phyloP scores from a whole-genome alignment of 37 sponge, comb jelly and placozoan species.

The Cliona cf. orientalis region DNA sequence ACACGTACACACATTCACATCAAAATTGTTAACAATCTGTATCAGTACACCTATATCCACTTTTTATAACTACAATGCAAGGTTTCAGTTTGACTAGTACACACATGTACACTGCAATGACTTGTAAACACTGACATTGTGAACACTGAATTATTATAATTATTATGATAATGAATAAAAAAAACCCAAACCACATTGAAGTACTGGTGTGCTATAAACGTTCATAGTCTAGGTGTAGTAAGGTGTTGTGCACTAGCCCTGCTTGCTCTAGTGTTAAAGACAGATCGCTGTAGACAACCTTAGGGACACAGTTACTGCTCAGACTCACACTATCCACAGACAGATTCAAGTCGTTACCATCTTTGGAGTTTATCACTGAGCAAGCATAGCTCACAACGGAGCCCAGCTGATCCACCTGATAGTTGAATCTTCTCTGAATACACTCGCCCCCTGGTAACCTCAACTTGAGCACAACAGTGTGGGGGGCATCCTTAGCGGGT shows the following conservation, averaged over 20 bases:
- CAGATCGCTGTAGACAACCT: background rate
- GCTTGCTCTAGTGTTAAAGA: constrained; percentile 27
- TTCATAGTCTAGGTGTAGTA: background rate
- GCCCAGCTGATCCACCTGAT: background rate
- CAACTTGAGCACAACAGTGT: constrained; percentile 13
- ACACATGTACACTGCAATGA: too few species aligned
- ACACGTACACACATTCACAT: too few species aligned
- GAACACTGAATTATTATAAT: too few species aligned
- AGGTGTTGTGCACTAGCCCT: constrained; percentile 11
- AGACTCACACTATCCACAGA: background rate
- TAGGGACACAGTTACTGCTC: constrained; percentile 23
- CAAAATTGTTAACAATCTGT: too few species aligned
- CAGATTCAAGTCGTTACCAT: background rate
- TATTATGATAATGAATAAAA: too few species aligned
- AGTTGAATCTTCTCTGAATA: constrained; percentile 2
- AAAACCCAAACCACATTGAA: too few species aligned
- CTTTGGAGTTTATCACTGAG: background rate
- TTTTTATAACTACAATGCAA: too few species aligned
- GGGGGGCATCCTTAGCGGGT: background rate
- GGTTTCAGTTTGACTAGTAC: too few species aligned
- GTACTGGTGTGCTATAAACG: background rate
- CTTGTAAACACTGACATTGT: too few species aligned
- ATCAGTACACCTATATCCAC: too few species aligned
- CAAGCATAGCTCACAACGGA: constrained; percentile 13
- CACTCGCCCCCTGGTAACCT: constrained; percentile 19